phyloP scores from a whole-genome alignment of 2,113 vertebrate species.

The Cromileptes altivelis region DNA sequence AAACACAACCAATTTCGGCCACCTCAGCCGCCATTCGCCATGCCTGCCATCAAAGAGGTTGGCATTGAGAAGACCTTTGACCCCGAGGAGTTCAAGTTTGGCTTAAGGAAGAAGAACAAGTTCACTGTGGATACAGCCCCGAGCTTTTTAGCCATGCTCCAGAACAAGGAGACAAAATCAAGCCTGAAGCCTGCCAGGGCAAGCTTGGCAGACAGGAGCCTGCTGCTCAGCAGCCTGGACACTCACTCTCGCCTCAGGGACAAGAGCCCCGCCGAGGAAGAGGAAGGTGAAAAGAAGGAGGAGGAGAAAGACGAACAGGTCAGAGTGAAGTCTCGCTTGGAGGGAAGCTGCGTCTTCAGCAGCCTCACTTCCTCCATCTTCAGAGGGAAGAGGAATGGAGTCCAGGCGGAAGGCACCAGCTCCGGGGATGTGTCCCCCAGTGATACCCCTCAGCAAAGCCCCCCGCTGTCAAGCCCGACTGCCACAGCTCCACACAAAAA shows the following conservation, averaged over 20 bases:
- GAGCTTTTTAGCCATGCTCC: constrained; percentile 78
- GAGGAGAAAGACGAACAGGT: constrained; percentile 67
- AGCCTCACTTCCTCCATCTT: constrained; percentile 81
- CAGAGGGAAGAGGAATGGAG: constrained; percentile 76
- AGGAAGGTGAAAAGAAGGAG: constrained; percentile 25
- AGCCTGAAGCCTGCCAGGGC: constrained; percentile 86
- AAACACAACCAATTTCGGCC: constrained; percentile 89
- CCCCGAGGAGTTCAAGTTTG: constrained; percentile 89
- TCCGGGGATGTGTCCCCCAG: constrained; percentile 69
- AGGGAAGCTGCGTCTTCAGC: constrained; percentile 90
- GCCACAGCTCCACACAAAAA: constrained; percentile 23
- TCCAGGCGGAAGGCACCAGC: constrained; percentile 71
- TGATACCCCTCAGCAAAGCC: constrained; percentile 61
- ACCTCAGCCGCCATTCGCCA: constrained; percentile 88
- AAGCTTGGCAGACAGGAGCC: constrained; percentile 87
- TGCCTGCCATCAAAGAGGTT: constrained; percentile 95
- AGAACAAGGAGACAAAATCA: constrained; percentile 84
- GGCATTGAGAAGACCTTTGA: constrained; percentile 93
- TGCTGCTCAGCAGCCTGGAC: constrained; percentile 86
- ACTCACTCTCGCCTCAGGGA: constrained; percentile 78
- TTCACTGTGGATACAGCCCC: constrained; percentile 71
- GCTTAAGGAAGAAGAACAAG: constrained; percentile 87
- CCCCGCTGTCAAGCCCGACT: constrained; percentile 19
- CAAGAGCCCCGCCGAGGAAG: constrained; percentile 26
- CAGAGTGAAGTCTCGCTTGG: constrained; percentile 88